Conservation (phyloP, 2,113 vertebrate species). For the Hepsetus odoe region DNA sequence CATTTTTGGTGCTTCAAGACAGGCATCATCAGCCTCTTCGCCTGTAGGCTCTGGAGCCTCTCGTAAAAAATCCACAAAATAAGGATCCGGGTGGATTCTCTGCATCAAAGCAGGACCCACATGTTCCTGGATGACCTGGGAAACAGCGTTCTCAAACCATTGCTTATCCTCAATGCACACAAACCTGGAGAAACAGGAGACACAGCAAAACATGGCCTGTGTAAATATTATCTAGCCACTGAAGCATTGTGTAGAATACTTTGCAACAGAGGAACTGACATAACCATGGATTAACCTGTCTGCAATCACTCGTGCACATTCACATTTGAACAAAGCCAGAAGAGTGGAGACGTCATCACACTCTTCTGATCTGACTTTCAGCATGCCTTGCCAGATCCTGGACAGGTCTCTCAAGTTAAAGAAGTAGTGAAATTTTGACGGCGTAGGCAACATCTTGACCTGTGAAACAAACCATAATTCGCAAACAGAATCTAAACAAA, state of each 20-base stretch:
- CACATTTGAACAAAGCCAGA: conserved; percentile 66
- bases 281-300: conserved; percentile 69
- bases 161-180: conserved; percentile 62
- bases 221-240: background rate
- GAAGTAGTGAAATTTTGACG: conserved; percentile 89
- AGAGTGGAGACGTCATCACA: conserved; percentile 73
- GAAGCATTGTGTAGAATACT: background rate
- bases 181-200: conserved; percentile 52
- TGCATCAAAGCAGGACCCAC: conserved; percentile 69
- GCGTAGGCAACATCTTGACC: conserved; percentile 87
- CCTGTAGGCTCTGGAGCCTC: conserved; percentile 79
- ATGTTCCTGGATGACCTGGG: conserved; percentile 74
- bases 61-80: conserved; percentile 88
- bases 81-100: conserved; percentile 67
- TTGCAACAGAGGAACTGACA: background rate
- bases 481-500: background rate
- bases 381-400: conserved; percentile 90
- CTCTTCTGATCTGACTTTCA: conserved; percentile 77
- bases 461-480: conserved; percentile 75
- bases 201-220: background rate
- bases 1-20: conserved; percentile 69
- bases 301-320: conserved; percentile 78
- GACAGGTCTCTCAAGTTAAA: conserved; percentile 91
- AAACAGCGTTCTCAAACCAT: conserved; percentile 82
- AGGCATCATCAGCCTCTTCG: conserved; percentile 65